A percentile compares a stretch with the other conserved stretches of the same genome.
Conservation (phyloP, 2,888 invertebrate genomes). For the Agonopterix arenella region DNA sequence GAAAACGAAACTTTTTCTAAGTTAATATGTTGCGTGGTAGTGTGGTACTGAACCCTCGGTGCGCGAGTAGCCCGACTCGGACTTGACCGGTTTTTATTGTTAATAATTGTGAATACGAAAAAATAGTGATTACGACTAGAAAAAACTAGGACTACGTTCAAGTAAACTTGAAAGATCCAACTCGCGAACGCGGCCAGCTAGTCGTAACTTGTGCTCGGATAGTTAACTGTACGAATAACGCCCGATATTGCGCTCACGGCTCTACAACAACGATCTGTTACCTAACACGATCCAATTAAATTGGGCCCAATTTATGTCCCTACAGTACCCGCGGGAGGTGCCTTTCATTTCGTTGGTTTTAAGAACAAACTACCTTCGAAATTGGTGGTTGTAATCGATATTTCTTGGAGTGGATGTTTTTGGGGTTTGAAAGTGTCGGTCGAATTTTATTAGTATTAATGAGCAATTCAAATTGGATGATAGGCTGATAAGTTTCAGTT, state of each 20-base stretch:
- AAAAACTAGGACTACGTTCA: not conserved
- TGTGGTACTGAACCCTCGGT: too few relatives aligned
- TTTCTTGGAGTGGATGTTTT: not conserved
- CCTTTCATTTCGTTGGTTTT: constrained; percentile 39
- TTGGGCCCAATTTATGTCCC: constrained; percentile 51
- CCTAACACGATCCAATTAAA: constrained; percentile 64
- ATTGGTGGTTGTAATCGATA: constrained; percentile 25
- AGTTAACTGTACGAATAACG: constrained; percentile 57
- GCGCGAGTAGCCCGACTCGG: too few relatives aligned
- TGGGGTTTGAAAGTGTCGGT: too few relatives aligned
- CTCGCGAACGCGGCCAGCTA: constrained; percentile 9
- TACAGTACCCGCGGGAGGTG: constrained; percentile 37
- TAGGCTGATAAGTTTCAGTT: too few relatives aligned
- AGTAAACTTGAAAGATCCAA: not conserved
- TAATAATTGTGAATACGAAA: too few relatives aligned
- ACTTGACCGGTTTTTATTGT: too few relatives aligned
- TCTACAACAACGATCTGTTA: constrained; percentile 45
- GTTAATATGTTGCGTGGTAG: too few relatives aligned
- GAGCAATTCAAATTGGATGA: too few relatives aligned
- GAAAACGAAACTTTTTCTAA: too few relatives aligned
- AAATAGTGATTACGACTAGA: not conserved
- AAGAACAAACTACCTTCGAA: constrained; percentile 26
- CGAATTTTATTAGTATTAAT: too few relatives aligned
- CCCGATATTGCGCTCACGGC: constrained; percentile 52
- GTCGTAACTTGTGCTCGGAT: constrained; percentile 52